Evolutionary conservation across 2,888 invertebrate species (phyloP), one percentile per base, ranked within the genome.

Genomic region (Calameuta pallipes): DNA sequence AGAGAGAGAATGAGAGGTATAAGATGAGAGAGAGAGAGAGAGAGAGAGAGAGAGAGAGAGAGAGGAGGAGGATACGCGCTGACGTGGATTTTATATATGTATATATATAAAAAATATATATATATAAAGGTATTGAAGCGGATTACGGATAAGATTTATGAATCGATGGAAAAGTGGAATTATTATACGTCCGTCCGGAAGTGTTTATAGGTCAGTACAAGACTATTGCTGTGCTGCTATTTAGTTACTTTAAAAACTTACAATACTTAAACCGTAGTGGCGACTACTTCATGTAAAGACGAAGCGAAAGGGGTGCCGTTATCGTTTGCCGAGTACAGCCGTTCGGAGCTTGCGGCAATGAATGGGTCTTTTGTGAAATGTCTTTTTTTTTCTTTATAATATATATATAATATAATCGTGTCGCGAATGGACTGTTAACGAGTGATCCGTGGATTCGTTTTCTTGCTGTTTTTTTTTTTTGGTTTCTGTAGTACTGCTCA

Each of bases 161-260:
- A 56, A 56, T 56, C 37, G 35, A 30, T 74, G n/a, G 37, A 74
- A 74, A 79, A 74, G 73, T 83, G 77, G 86, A 89, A 87, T 89
- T 88, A 56, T 56, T 56, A 56, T 56, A 56, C 88, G 89, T 91
- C 90, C 91, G 90, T 90, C 90, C 90, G 90, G 90, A 89, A 89
- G 87, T 91, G 89, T 88, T 91, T 91, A 91, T 91, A 91, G 91
- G 91, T 91, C 91, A 91, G 91, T 91, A 91, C 91, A 87, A 90
- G 91, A 91, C 91, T 91, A 91, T 56, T 90, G 88, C 88, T 91
- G 89, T 91, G 89, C 90, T 88, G 90, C 90, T 90, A 89, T 89
- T 88, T 73, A 87, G 87, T 88, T 88, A 87, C 82, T 86, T 85
- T 86, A 83, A 82, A 41, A 87, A 83, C 78, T 86, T 85, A 85